phyloP scores from a whole-genome alignment of 2,888 invertebrate species.

The Phaedon cochleariae region DNA sequence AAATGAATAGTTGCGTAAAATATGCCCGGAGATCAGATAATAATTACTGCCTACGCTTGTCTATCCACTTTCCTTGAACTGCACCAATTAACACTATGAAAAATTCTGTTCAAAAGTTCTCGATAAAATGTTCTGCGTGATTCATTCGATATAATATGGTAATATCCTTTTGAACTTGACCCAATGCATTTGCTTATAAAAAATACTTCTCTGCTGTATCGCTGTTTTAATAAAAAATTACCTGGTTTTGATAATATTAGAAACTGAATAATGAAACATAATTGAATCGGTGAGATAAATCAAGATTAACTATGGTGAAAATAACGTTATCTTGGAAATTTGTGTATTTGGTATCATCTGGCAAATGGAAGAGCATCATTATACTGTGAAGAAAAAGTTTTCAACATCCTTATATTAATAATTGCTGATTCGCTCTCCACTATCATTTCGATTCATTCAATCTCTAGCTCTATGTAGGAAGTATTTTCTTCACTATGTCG shows the following conservation, averaged over 20 bases:
- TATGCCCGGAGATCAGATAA: conserved; percentile 3
- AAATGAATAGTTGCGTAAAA: conserved; percentile 9
- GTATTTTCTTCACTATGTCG: too few species aligned
- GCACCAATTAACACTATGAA: conserved; percentile 3
- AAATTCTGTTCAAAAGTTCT: background rate
- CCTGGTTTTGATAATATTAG: background rate
- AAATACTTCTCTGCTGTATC: background rate
- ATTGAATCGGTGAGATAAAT: background rate
- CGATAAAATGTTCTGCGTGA: background rate
- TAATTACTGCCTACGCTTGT: conserved; percentile 13
- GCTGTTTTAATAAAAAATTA: background rate
- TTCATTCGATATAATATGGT: background rate
- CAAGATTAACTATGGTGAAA: background rate
- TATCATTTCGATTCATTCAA: too few species aligned
- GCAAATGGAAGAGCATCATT: background rate
- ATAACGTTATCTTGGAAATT: background rate
- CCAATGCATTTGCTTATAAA: background rate
- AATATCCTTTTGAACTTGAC: conserved; percentile 3
- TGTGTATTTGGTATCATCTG: background rate
- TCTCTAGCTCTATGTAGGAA: too few species aligned
- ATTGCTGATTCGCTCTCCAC: too few species aligned
- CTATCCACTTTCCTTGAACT: conserved; percentile 5
- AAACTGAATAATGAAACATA: background rate
- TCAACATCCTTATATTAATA: too few species aligned
- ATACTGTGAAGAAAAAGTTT: background rate